A percentile compares a stretch with the other conserved stretches of the same genome.
Evolutionary conservation across 2,797 vertebrate genomes (phyloP).

Genomic region (Cynodonichthys magdalenae): DNA sequence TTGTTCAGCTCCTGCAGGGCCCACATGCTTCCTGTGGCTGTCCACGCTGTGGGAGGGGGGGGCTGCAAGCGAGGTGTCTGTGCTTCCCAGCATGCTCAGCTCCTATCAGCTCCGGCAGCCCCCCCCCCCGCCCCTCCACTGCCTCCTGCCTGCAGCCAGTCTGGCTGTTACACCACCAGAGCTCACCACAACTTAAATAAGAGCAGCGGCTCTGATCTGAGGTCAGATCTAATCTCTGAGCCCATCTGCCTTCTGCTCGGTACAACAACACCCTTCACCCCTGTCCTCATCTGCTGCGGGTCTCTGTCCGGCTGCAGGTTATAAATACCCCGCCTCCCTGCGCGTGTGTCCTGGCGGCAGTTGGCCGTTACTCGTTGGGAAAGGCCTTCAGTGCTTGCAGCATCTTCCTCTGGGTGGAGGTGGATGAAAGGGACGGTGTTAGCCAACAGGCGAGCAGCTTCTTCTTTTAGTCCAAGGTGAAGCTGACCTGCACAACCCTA

Average conservation of each 20-base stretch:
- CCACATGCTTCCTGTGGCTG: conserved; percentile 68
- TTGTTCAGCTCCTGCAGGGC: conserved; percentile 45
- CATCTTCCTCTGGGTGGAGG: conserved; percentile 60
- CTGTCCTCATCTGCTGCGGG: conserved; percentile 10
- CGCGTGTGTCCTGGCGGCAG: not conserved
- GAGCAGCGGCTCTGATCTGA: conserved; percentile 59
- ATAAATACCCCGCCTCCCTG: conserved; percentile 22
- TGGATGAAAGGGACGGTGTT: conserved; percentile 33
- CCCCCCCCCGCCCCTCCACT: conserved; percentile 38
- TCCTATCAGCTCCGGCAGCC: conserved; percentile 67
- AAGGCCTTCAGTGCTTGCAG: conserved; percentile 58
- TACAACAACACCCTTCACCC: conserved; percentile 30
- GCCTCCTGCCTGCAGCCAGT: conserved; percentile 38
- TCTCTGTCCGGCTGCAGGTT: conserved; percentile 20
- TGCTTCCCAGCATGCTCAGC: conserved; percentile 50
- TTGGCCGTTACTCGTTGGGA: conserved; percentile 64
- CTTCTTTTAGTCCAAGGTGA: conserved; percentile 19
- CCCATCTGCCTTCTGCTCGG: conserved; percentile 60
- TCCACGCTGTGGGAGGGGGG: conserved; percentile 17
- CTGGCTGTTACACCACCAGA: conserved; percentile 80
- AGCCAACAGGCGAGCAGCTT: conserved; percentile 29
- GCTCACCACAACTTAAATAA: conserved; percentile 71
- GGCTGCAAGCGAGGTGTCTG: conserved; percentile 3
- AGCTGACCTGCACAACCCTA: not conserved
- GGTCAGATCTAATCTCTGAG: conserved; percentile 69